Conservation (phyloP, 2,797 vertebrate genomes). For the Fundulus diaphanus region DNA sequence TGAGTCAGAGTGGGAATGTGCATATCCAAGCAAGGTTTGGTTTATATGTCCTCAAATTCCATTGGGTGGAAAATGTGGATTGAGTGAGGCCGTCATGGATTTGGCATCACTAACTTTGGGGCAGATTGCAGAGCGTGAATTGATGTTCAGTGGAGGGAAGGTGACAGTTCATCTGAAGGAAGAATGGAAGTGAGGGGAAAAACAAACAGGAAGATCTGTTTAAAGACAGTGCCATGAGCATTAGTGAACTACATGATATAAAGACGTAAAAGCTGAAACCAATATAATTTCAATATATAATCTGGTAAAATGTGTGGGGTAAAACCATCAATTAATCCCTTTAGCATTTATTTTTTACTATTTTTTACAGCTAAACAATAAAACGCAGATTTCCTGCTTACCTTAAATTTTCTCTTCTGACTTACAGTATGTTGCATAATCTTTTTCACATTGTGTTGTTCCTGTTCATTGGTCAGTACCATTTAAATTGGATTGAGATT, state of each 20-base stretch:
- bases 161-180: constrained; percentile 82
- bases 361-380: constrained; percentile 37
- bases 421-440: background rate
- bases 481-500: constrained; percentile 1
- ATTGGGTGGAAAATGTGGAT: constrained; percentile 82
- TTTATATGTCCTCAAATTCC: constrained; percentile 77
- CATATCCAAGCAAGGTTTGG: constrained; percentile 78
- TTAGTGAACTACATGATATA: constrained; percentile 63
- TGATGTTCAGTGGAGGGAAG: constrained; percentile 79
- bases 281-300: constrained; percentile 61
- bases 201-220: constrained; percentile 81
- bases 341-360: constrained; percentile 57
- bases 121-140: constrained; percentile 77
- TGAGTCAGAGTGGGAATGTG: constrained; percentile 74
- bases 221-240: constrained; percentile 75
- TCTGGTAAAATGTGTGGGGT: constrained; percentile 46
- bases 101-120: constrained; percentile 76
- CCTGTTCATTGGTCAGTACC: constrained; percentile 5
- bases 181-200: constrained; percentile 73
- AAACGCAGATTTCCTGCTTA: constrained; percentile 36
- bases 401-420: constrained; percentile 2
- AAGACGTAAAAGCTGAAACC: constrained; percentile 69
- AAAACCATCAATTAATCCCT: constrained; percentile 62
- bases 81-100: constrained; percentile 78
- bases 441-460: constrained; percentile 11